A percentile compares a stretch with the other conserved stretches of the same genome.
These are phyloP conservation scores for Hycleus phaleratus DNA, from an alignment of 1,140 invertebrate species.

Conservation along the genomic window DNA sequence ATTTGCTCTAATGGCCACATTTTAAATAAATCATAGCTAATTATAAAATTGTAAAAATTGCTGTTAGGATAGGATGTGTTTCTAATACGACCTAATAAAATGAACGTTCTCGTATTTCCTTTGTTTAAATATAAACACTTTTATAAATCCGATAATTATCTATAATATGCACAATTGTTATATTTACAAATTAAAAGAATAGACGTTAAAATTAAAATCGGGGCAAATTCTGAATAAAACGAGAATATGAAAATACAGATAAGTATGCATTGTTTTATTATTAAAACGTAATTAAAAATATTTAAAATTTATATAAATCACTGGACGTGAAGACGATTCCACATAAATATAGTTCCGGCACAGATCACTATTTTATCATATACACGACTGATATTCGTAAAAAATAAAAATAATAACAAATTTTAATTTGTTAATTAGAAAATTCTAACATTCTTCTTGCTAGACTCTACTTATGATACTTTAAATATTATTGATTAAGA, in stretches of 20 bases:
- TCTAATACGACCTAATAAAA: conserved; percentile 33
- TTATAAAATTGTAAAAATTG: conserved; percentile 30
- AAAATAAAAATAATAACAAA: not conserved
- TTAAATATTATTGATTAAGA: too few species aligned
- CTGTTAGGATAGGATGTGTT: conserved; percentile 24
- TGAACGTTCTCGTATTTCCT: not conserved
- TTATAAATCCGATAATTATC: conserved; percentile 35
- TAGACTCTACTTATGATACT: too few species aligned
- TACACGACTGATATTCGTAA: conserved; percentile 22
- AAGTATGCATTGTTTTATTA: conserved; percentile 28
- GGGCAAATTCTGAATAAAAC: too few species aligned
- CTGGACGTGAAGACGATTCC: conserved; percentile 35
- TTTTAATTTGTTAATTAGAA: not conserved
- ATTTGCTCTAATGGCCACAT: conserved; percentile 17
- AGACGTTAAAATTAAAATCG: conserved; percentile 23
- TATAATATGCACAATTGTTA: conserved; percentile 41
- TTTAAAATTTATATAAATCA: conserved; percentile 32
- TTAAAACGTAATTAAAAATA: conserved; percentile 30
- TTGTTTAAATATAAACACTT: conserved; percentile 35
- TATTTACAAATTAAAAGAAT: conserved; percentile 39
- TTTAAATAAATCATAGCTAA: conserved; percentile 25
- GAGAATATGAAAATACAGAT: not conserved
- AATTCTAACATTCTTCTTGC: too few species aligned
- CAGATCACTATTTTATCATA: conserved; percentile 27
- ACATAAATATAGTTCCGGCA: conserved; percentile 32